Evolutionary conservation across 1,140 invertebrate genomes (phyloP).

Genomic region (Myzus persicae): DNA sequence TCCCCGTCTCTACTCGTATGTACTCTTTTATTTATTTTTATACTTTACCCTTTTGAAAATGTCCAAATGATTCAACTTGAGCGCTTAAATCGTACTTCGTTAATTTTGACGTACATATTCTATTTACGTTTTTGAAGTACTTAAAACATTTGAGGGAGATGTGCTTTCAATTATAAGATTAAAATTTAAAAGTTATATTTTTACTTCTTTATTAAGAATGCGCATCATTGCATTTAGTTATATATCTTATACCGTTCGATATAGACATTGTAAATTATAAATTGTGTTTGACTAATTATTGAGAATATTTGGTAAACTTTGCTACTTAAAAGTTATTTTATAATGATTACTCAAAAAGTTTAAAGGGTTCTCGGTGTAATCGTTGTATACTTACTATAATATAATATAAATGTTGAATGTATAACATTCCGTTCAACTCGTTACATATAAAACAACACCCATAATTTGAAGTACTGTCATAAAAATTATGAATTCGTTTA

Average conservation of each 20-base stretch:
- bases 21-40: constrained; percentile 51
- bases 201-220: neutral
- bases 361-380: too few species aligned
- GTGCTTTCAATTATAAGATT: neutral
- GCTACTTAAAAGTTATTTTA: neutral
- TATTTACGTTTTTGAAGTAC: neutral
- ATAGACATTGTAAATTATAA: neutral
- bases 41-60: constrained; percentile 43
- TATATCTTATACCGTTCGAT: neutral
- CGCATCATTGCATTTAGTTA: neutral
- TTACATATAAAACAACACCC: neutral
- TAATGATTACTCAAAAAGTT: too few species aligned
- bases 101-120: neutral
- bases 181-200: neutral
- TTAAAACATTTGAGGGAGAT: neutral
- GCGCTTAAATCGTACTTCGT: constrained; percentile 22
- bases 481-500: neutral
- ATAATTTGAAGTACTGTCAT: neutral
- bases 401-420: neutral
- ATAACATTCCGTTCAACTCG: neutral
- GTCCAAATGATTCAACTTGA: constrained; percentile 24
- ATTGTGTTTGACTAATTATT: neutral
- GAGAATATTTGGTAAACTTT: neutral
- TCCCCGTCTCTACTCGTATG: constrained; percentile 1
- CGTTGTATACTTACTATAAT: too few species aligned